Evolutionary conservation across 1,140 invertebrate genomes (phyloP).

Genomic region (Portunus trituberculatus): DNA sequence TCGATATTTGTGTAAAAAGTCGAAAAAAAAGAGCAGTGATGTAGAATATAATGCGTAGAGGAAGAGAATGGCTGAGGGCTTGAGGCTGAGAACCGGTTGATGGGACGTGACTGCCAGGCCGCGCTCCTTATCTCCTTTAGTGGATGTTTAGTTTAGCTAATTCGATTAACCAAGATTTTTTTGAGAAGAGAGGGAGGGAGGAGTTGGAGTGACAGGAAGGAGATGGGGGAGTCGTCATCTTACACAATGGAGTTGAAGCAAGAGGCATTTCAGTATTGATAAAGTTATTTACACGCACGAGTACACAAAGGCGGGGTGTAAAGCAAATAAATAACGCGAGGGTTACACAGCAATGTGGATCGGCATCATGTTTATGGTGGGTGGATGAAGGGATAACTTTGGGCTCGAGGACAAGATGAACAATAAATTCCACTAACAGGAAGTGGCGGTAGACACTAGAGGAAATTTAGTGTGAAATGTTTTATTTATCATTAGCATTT

Average conservation of each 20-base stretch:
- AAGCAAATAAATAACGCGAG: neutral
- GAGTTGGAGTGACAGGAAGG: too few relatives aligned
- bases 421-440: conserved; percentile 12
- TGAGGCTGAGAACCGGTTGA: neutral
- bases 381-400: neutral
- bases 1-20: neutral
- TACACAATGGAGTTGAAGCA: neutral
- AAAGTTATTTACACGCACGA: conserved; percentile 8
- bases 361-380: neutral
- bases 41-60: neutral
- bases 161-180: neutral
- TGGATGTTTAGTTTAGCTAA: neutral
- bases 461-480: neutral
- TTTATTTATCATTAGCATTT: neutral
- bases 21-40: too few relatives aligned
- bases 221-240: neutral
- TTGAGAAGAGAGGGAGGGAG: neutral
- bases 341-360: neutral
- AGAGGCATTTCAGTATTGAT: neutral
- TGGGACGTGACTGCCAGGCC: neutral
- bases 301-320: neutral
- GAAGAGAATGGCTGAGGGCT: too few relatives aligned
- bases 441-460: neutral
- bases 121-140: neutral
- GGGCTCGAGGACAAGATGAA: neutral